phyloP scores from a whole-genome alignment of 2,113 vertebrate species.

The Morphnarchus princeps region DNA sequence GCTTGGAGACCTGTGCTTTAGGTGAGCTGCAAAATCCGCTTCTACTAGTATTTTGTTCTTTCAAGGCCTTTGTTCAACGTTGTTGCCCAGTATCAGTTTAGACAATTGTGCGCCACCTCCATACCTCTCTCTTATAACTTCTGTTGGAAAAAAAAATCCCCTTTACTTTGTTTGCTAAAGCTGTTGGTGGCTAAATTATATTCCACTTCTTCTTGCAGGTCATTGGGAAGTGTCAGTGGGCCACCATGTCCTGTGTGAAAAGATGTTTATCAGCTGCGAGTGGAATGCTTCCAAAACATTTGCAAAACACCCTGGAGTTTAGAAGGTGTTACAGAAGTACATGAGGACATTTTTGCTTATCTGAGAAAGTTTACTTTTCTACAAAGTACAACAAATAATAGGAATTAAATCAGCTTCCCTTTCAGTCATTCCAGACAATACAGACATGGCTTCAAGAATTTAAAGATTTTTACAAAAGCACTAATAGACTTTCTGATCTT shows the following conservation, averaged over 20 bases:
- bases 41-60: neutral
- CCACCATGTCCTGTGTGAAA: neutral
- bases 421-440: slow-evolving; percentile 5
- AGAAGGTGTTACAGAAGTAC: neutral
- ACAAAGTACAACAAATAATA: neutral
- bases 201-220: neutral
- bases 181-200: neutral
- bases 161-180: neutral
- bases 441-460: neutral
- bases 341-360: neutral
- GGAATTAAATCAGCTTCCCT: neutral
- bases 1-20: neutral
- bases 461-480: neutral
- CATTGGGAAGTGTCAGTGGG: neutral
- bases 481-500: neutral
- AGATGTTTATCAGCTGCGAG: neutral
- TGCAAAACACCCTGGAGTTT: neutral
- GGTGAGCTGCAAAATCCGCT: neutral
- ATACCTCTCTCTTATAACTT: neutral
- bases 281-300: neutral
- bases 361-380: neutral
- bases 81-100: neutral
- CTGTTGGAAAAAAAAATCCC: neutral
- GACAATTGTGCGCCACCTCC: neutral
- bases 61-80: neutral